A percentile compares a stretch with the other conserved stretches of the same genome.
These are phyloP conservation scores for Dipodomys ordii DNA, from an alignment of 2,113 vertebrate species.

Conservation along the genomic window DNA sequence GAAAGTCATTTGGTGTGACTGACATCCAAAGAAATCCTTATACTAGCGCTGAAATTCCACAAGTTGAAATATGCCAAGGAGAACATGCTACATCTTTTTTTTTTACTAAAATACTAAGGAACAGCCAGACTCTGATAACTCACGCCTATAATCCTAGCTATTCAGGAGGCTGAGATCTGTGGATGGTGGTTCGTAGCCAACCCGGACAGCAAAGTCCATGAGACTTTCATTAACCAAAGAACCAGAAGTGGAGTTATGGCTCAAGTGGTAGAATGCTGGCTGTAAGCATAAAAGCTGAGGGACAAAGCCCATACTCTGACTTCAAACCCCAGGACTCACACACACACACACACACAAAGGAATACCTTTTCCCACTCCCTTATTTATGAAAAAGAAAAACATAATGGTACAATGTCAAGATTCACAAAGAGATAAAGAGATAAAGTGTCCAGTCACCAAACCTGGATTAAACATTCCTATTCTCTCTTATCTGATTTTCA, in stretches of 20 bases:
- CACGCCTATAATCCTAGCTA: too few species aligned
- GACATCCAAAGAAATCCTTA: not conserved
- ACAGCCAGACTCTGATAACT: too few species aligned
- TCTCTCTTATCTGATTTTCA: not conserved
- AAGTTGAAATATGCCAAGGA: not conserved
- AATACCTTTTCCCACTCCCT: not conserved
- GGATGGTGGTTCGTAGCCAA: too few species aligned
- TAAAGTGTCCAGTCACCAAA: not conserved
- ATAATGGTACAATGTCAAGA: not conserved
- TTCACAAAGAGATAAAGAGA: not conserved
- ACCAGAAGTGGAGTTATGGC: too few species aligned
- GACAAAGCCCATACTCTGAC: too few species aligned
- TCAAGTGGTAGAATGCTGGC: too few species aligned
- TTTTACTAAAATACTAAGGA: too few species aligned
- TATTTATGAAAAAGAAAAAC: not conserved
- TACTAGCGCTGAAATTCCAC: not conserved
- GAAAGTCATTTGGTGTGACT: not conserved
- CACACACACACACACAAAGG: not conserved
- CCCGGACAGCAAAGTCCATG: too few species aligned
- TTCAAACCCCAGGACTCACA: too few species aligned
- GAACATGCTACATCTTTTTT: not conserved
- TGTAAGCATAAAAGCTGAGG: too few species aligned
- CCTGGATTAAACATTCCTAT: not conserved
- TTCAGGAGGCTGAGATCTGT: too few species aligned
- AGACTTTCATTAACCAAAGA: too few species aligned